Evolutionary conservation across 2,888 invertebrate genomes (phyloP).

Genomic region (Stramonita haemastoma): DNA sequence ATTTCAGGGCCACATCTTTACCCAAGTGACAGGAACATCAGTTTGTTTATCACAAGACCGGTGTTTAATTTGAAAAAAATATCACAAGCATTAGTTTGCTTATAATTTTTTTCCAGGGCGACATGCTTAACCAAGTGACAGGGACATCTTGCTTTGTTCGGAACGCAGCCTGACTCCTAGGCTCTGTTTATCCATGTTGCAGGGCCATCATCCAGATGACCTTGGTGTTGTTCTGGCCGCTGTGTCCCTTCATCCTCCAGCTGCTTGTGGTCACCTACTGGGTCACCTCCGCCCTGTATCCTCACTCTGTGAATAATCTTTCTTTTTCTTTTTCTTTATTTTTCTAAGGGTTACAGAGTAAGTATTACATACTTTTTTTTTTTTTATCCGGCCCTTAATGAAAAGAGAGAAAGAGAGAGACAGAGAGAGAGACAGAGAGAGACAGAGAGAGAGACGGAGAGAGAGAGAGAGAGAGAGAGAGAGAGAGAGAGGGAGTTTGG

Average conservation of each 20-base stretch:
- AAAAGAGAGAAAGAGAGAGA: background rate
- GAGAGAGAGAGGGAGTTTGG: too few species aligned
- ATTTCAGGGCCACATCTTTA: too few species aligned
- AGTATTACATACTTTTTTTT: too few species aligned
- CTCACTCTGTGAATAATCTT: slow-evolving; percentile 46
- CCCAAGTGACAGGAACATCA: too few species aligned
- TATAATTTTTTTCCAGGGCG: too few species aligned
- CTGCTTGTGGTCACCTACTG: slow-evolving; percentile 86
- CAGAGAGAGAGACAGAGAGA: too few species aligned
- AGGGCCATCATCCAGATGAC: slow-evolving; percentile 92
- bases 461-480: too few species aligned
- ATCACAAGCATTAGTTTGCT: too few species aligned
- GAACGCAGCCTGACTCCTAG: background rate
- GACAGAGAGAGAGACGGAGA: too few species aligned
- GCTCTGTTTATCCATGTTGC: slow-evolving; percentile 54
- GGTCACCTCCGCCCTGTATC: slow-evolving; percentile 84
- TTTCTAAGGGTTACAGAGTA: too few species aligned
- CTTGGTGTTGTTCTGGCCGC: slow-evolving; percentile 91
- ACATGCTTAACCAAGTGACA: background rate
- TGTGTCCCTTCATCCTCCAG: slow-evolving; percentile 93
- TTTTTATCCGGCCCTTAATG: background rate
- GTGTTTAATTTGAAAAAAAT: background rate
- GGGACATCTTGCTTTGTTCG: background rate
- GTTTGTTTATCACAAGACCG: background rate
- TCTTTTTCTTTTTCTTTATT: background rate